phyloP scores from a whole-genome alignment of 2,888 invertebrate genomes.

The Tetragnatha montana region DNA sequence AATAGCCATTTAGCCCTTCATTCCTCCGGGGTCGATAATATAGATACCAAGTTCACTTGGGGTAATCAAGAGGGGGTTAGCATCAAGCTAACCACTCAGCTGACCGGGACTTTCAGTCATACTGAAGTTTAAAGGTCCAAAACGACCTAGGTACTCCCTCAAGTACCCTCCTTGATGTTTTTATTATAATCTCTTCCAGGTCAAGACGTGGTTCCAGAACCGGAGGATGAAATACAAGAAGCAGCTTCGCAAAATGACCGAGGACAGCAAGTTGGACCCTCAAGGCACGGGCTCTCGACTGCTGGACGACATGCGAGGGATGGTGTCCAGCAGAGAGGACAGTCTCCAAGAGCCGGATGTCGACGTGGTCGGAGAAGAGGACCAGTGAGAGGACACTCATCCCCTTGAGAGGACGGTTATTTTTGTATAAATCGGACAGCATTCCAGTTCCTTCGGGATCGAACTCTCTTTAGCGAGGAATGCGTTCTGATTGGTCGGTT shows the following conservation, averaged over 20 bases:
- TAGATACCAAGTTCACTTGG: too few relatives aligned
- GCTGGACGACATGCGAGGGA: slow-evolving; percentile 56
- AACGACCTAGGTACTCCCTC: too few relatives aligned
- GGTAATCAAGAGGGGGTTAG: too few relatives aligned
- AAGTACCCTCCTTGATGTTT: too few relatives aligned
- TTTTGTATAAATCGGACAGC: neutral
- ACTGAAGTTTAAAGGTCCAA: too few relatives aligned
- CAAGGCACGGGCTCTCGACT: slow-evolving; percentile 38
- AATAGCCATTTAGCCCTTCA: too few relatives aligned
- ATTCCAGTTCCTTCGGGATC: neutral
- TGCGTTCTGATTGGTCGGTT: too few relatives aligned
- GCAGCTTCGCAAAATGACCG: slow-evolving; percentile 66
- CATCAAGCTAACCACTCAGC: too few relatives aligned
- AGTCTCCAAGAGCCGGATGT: slow-evolving; percentile 68
- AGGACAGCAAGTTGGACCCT: slow-evolving; percentile 61
- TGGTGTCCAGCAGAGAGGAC: slow-evolving; percentile 62
- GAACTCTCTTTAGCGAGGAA: neutral
- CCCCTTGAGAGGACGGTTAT: slow-evolving; percentile 1
- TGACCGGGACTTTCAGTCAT: too few relatives aligned
- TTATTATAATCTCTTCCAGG: slow-evolving; percentile 59
- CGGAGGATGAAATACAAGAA: slow-evolving; percentile 73
- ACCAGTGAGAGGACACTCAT: slow-evolving; percentile 49
- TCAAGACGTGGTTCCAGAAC: slow-evolving; percentile 74
- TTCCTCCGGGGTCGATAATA: too few relatives aligned
- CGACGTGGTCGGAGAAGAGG: slow-evolving; percentile 71